Conservation (phyloP, 1,140 invertebrate species). For the Portunus trituberculatus region DNA sequence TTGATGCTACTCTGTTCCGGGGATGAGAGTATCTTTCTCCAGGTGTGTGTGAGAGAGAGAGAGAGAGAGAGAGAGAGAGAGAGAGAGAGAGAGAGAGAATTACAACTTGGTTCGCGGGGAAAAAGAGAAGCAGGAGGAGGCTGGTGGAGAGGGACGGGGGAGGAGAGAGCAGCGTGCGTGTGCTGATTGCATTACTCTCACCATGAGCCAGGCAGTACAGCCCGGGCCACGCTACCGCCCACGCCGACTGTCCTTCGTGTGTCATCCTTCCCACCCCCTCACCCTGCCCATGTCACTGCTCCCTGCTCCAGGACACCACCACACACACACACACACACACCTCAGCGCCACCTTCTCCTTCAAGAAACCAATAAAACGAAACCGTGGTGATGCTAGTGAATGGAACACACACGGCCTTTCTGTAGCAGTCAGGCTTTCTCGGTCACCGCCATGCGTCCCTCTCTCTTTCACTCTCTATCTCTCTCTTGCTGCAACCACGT, state of each 20-base stretch:
- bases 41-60: neutral
- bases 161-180: neutral
- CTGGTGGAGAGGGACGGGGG: neutral
- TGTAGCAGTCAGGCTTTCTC: neutral
- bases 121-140: no score
- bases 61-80: neutral
- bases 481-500: neutral
- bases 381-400: neutral
- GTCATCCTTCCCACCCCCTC: neutral
- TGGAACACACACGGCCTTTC: neutral
- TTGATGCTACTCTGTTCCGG: neutral
- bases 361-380: neutral
- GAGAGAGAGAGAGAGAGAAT: neutral
- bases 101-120: conserved; percentile 17
- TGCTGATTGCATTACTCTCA: conserved; percentile 17
- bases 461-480: neutral
- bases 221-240: conserved; percentile 16
- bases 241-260: conserved; percentile 16
- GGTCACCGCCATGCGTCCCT: neutral
- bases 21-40: no score
- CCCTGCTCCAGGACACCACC: neutral
- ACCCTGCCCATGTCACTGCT: neutral
- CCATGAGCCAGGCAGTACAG: neutral
- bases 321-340: no score
- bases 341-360: neutral